Evolutionary conservation across 2,113 vertebrate genomes (phyloP).

Genomic region (Coracopsis vasa): DNA sequence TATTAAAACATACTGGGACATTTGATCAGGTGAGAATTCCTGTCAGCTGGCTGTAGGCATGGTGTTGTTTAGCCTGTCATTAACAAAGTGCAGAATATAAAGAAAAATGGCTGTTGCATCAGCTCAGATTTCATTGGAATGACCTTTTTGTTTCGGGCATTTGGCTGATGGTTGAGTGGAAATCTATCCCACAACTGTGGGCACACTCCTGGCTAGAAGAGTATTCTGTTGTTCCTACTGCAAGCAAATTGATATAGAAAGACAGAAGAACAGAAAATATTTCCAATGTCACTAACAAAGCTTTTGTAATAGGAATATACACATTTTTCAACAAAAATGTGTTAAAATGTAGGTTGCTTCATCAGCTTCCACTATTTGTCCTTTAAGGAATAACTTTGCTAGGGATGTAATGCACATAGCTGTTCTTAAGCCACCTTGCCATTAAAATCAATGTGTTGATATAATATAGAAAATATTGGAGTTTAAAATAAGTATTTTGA

Average conservation of each 20-base stretch:
- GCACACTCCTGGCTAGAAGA: neutral
- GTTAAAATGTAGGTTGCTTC: neutral
- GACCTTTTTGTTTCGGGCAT: conserved; percentile 13
- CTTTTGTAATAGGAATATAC: neutral
- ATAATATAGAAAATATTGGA: neutral
- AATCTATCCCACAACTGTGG: neutral
- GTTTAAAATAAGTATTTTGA: neutral
- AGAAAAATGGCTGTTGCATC: conserved; percentile 17
- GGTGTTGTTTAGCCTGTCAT: conserved; percentile 58
- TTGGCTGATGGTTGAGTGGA: neutral
- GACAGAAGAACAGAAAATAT: neutral
- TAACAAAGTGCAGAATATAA: conserved; percentile 50
- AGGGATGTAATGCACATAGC: accelerated
- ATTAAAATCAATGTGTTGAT: neutral
- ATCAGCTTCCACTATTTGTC: neutral
- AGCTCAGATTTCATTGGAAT: conserved; percentile 26
- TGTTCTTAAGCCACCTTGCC: neutral
- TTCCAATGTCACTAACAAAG: neutral
- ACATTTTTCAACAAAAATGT: neutral
- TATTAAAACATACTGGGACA: conserved; percentile 71
- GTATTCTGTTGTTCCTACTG: neutral
- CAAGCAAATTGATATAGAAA: neutral
- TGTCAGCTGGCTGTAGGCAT: conserved; percentile 62
- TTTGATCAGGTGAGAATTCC: conserved; percentile 77
- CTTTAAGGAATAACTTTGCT: neutral